Evolutionary conservation across 1,140 invertebrate species (phyloP).

Genomic region (Drosophila virilis): DNA sequence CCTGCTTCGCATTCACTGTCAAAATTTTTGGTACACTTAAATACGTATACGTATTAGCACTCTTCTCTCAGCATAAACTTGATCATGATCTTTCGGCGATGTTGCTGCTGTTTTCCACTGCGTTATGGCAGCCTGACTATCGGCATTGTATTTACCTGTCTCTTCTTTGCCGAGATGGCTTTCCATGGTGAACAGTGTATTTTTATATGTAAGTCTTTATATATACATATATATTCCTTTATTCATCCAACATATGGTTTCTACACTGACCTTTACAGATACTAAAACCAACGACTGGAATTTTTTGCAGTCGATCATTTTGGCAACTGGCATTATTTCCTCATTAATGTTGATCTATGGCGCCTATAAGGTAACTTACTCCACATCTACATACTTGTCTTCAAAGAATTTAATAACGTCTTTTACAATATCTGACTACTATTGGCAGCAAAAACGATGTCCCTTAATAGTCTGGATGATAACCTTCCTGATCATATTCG

Average conservation of each 20-base stretch:
- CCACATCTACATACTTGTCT: too few relatives aligned
- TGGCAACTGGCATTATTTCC: constrained; percentile 18
- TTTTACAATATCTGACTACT: not conserved
- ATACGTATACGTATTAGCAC: not conserved
- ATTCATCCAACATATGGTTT: not conserved
- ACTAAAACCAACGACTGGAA: constrained; percentile 26
- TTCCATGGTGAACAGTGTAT: constrained; percentile 28
- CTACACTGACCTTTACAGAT: not conserved
- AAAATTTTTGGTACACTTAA: constrained; percentile 27
- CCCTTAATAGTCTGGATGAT: constrained; percentile 42
- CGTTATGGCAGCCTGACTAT: constrained; percentile 40
- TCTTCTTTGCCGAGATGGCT: constrained; percentile 46
- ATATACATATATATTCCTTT: not conserved
- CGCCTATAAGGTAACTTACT: constrained; percentile 38
- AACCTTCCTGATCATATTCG: constrained; percentile 12
- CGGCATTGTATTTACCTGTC: constrained; percentile 27
- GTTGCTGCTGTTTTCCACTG: constrained; percentile 44
- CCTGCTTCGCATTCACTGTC: constrained; percentile 8
- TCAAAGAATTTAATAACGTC: not conserved
- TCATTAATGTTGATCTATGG: constrained; percentile 37
- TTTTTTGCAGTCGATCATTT: constrained; percentile 7
- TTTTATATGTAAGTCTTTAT: constrained; percentile 43
- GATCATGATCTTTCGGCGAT: constrained; percentile 32
- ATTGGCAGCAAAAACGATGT: constrained; percentile 29
- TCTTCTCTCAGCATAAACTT: not conserved